A percentile compares a stretch with the other conserved stretches of the same genome.
phyloP scores from a whole-genome alignment of 2,113 vertebrate genomes.

The Todiramphus chloris region DNA sequence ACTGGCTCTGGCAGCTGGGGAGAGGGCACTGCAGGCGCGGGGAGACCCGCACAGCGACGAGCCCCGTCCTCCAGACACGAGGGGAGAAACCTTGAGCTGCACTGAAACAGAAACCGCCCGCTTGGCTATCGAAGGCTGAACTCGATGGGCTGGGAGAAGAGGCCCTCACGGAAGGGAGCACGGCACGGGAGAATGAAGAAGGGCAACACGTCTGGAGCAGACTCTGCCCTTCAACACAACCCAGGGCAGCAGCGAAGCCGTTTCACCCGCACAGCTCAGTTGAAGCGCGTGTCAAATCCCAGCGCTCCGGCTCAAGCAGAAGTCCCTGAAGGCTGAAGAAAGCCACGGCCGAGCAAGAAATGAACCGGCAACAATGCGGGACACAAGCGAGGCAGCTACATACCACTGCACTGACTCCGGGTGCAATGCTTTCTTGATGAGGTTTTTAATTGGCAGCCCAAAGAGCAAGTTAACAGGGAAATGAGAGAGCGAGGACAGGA shows the following conservation, averaged over 20 bases:
- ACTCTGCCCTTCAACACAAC: background rate
- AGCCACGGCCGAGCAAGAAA: background rate
- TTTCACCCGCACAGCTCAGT: background rate
- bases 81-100: background rate
- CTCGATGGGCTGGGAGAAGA: background rate
- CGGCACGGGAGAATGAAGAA: background rate
- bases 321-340: background rate
- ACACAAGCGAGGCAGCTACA: background rate
- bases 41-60: background rate
- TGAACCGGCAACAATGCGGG: background rate
- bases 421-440: conserved; percentile 5
- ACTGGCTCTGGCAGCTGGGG: background rate
- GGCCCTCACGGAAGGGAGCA: background rate
- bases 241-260: background rate
- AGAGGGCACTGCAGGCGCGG: background rate
- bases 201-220: background rate
- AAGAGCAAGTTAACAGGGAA: background rate
- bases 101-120: background rate
- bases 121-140: background rate
- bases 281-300: background rate
- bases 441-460: background rate
- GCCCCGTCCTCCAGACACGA: background rate
- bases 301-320: background rate
- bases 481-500: background rate
- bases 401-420: background rate